Base-by-base conservation (phyloP, 2,113 vertebrate genomes). In the Pseudorhombus dupliciocellatus region DNA sequence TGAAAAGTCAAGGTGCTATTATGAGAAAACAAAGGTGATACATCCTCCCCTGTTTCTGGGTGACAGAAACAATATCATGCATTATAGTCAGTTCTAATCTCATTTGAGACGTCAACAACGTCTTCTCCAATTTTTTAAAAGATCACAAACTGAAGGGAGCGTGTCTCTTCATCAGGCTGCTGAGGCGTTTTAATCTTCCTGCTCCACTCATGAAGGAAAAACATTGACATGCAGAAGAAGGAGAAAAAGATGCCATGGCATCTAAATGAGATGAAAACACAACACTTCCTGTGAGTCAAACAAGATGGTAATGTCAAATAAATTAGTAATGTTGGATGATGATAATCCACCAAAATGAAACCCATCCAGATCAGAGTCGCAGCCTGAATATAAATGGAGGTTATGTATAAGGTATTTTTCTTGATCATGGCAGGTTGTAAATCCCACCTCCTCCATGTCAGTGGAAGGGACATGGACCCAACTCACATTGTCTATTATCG, bases 1-100 rank as follows among this genome's bases (percentile, higher is more conserved):
- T 62, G 44, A 59, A 4, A 51, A 59, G 52, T 18, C 34, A 44
- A 76, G 69, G 21, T 48, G 64, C 31, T 66, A 44, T 51, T 60
- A 56, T 5, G 3, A 34, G 46, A 30, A 18, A 53, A 4, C 62
- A 57, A 3, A n/a, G 50, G 48, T 72, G 14, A 22, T 55, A 57
- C 22, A 44, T 53, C 21, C 10, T 52, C 20, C 59, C 50, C 42
- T 11, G 4, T 26, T 64, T 64, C 34, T 9, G 28, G n/a, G 24
- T 44, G 10, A 1, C 1, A 12, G 46, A 46, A 61, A 58, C 21
- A 54, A 44, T 16, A 56, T 24, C 22, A 44, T 65, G 28, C n/a
- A 26, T 69, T 44, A 51, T 16, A 7, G 20, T 62, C 12, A 31
- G 24, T 15, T 10, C 12, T 9, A 44, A 30, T 58, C 24, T 34